A percentile compares a stretch with the other conserved stretches of the same genome.
These are phyloP conservation scores for Uropsilus gracilis DNA, from an alignment of 2,113 vertebrate species.

Conservation along the genomic window DNA sequence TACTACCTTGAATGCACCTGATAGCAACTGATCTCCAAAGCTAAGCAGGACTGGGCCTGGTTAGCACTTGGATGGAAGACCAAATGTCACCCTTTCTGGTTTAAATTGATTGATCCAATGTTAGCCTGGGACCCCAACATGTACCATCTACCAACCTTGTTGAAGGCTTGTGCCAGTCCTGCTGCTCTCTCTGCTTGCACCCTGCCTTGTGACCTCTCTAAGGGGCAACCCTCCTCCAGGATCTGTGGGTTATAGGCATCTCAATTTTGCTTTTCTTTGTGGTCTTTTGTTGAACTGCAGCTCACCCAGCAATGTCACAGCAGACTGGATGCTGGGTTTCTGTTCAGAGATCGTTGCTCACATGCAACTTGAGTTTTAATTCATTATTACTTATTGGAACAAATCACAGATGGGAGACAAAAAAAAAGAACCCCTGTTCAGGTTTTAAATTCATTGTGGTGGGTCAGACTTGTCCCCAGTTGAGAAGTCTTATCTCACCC, in stretches of 20 bases:
- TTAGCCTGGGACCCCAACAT: background rate
- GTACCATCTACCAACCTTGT: accelerated
- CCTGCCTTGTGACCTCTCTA: background rate
- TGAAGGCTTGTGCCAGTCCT: no score
- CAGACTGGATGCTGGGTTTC: background rate
- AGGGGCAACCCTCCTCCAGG: background rate
- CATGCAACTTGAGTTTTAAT: background rate
- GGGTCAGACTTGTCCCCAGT: background rate
- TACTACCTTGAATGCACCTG: no score
- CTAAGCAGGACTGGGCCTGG: no score
- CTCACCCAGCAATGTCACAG: background rate
- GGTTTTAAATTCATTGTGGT: background rate
- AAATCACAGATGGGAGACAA: background rate
- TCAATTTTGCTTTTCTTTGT: background rate
- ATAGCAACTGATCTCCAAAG: no score
- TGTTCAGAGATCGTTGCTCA: background rate
- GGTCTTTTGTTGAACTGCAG: background rate
- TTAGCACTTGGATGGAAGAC: no score
- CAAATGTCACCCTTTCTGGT: no score
- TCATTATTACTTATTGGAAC: background rate
- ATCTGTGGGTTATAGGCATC: background rate
- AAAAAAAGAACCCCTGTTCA: no score
- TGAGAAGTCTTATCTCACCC: background rate
- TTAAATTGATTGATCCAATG: background rate
- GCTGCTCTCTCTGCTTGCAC: background rate